Evolutionary conservation across 2,888 invertebrate species (phyloP).

Genomic region (Acanthopleura granulata): DNA sequence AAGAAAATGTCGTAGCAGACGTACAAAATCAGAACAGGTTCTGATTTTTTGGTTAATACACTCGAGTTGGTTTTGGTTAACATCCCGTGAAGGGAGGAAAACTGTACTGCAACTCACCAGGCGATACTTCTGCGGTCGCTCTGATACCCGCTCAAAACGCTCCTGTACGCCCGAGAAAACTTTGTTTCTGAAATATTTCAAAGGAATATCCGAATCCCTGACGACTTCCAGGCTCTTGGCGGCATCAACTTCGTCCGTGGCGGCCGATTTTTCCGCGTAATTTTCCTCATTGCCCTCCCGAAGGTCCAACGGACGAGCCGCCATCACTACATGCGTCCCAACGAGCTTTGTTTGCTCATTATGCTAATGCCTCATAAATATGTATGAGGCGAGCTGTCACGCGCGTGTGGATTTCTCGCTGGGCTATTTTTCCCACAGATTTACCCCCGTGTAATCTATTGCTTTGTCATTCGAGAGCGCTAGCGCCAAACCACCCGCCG

Average conservation of each 20-base stretch:
- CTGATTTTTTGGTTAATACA: too few relatives aligned
- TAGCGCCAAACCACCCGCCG: too few relatives aligned
- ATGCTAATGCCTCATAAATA: slow-evolving; percentile 15
- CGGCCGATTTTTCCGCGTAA: slow-evolving; percentile 11
- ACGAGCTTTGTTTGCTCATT: slow-evolving; percentile 18
- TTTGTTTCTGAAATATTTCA: slow-evolving; percentile 17
- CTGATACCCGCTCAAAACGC: neutral
- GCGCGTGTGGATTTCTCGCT: slow-evolving; percentile 18
- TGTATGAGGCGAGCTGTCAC: slow-evolving; percentile 14
- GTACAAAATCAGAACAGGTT: too few relatives aligned
- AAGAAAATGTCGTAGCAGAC: too few relatives aligned
- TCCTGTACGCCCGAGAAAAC: slow-evolving; percentile 10
- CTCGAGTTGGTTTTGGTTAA: too few relatives aligned
- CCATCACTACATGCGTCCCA: neutral
- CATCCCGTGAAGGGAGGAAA: too few relatives aligned
- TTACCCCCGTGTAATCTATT: too few relatives aligned
- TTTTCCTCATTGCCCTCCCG: neutral
- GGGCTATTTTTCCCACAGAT: too few relatives aligned
- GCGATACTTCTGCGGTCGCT: slow-evolving; percentile 11
- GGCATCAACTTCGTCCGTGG: slow-evolving; percentile 8
- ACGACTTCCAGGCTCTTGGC: slow-evolving; percentile 14
- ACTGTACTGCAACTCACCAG: slow-evolving; percentile 1
- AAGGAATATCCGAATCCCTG: slow-evolving; percentile 2
- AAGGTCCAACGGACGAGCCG: slow-evolving; percentile 1
- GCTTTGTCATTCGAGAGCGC: too few relatives aligned